Percentiles rank a stretch among this genome's conserved stretches.
Evolutionary conservation across 2,797 vertebrate species (phyloP).

Genomic region (Thalassophryne amazonica): DNA sequence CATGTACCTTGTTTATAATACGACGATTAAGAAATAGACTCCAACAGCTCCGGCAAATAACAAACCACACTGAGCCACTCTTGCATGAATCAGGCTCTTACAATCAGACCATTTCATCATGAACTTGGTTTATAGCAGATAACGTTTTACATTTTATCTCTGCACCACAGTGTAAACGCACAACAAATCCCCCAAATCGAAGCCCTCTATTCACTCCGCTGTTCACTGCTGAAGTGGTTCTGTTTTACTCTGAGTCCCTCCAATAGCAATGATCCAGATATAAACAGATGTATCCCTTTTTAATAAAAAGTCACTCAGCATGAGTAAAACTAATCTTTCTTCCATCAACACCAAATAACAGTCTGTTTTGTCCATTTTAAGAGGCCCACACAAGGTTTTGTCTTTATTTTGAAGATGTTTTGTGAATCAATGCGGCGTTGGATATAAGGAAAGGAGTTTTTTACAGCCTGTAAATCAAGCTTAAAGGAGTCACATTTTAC

Average conservation of each 20-base stretch:
- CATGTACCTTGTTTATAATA: not conserved
- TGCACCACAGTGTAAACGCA: not conserved
- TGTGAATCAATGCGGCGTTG: no score
- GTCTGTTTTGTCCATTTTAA: no score
- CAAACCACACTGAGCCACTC: not conserved
- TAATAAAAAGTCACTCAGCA: not conserved
- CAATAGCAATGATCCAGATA: not conserved
- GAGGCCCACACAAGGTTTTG: slow-evolving; percentile 4
- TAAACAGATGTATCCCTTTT: slow-evolving; percentile 1
- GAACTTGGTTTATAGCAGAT: not conserved
- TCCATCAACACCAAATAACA: no score
- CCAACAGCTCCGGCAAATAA: not conserved
- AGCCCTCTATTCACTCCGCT: not conserved
- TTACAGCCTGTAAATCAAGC: no score
- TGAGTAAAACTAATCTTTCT: not conserved
- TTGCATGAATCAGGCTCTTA: not conserved
- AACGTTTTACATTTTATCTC: not conserved
- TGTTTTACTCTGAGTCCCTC: not conserved
- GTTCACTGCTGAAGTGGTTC: not conserved
- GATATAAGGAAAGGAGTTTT: no score
- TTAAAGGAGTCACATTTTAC: no score
- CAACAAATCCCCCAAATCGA: not conserved
- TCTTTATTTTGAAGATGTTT: no score
- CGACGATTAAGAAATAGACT: no score
- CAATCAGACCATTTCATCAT: not conserved